phyloP scores from a whole-genome alignment of 2,113 vertebrate species.

The Phrynosoma platyrhinos region DNA sequence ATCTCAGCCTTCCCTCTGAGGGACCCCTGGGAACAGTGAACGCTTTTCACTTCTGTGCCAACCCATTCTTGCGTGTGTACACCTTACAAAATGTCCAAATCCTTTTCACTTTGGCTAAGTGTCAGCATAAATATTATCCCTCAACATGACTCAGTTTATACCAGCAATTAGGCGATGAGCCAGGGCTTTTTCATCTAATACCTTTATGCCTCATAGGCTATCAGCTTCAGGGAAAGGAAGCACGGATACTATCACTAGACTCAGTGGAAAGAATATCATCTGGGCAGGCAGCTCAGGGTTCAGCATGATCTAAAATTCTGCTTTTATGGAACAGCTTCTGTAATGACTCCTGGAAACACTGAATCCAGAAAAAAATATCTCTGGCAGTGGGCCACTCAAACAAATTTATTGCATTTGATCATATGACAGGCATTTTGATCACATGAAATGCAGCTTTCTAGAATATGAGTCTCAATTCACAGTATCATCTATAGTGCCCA shows the following conservation, averaged over 20 bases:
- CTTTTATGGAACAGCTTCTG: not conserved
- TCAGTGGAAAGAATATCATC: not conserved
- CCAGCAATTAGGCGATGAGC: constrained; percentile 6
- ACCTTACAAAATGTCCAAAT: constrained; percentile 32
- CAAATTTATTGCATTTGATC: not conserved
- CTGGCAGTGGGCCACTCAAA: not conserved
- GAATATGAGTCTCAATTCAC: not conserved
- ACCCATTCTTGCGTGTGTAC: not conserved
- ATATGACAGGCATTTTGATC: not conserved
- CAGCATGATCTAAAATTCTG: not conserved
- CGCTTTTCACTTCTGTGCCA: not conserved
- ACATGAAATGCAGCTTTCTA: not conserved
- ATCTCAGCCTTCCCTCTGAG: constrained; percentile 48
- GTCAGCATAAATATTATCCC: constrained; percentile 16
- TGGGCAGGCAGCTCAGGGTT: not conserved
- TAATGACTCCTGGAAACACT: not conserved
- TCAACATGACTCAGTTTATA: constrained; percentile 29
- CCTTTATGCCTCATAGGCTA: constrained; percentile 27
- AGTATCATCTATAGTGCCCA: not conserved
- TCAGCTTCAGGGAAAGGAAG: constrained; percentile 5
- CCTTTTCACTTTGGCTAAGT: constrained; percentile 24
- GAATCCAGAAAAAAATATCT: not conserved
- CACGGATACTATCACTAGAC: rapidly evolving
- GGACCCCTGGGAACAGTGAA: constrained; percentile 28
- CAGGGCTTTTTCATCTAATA: constrained; percentile 33